Conservation (phyloP, 1,140 invertebrate genomes). For the Hirudo medicinalis region DNA sequence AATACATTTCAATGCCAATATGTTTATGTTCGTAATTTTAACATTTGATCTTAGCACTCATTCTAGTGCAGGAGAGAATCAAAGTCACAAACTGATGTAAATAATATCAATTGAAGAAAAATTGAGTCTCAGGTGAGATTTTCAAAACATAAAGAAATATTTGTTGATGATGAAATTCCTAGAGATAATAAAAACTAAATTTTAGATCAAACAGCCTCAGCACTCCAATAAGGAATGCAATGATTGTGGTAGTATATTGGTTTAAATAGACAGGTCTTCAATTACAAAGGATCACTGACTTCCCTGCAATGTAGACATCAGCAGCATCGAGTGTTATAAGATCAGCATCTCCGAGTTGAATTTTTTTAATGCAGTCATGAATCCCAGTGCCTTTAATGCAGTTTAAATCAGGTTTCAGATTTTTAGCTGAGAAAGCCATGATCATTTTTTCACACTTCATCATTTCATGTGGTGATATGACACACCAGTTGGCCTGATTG, state of each 20-base stretch:
- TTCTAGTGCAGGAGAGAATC: neutral
- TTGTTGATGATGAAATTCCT: too few relatives aligned
- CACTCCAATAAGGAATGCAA: too few relatives aligned
- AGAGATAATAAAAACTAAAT: too few relatives aligned
- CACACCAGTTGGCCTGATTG: constrained; percentile 48
- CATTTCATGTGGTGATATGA: constrained; percentile 75
- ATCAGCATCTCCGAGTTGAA: constrained; percentile 53
- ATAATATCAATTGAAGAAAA: neutral
- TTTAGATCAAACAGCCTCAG: too few relatives aligned
- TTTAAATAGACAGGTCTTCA: too few relatives aligned
- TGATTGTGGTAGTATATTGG: too few relatives aligned
- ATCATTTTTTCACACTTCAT: constrained; percentile 87
- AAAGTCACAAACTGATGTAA: neutral
- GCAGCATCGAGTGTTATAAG: constrained; percentile 39
- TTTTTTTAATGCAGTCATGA: constrained; percentile 71
- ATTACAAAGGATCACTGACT: constrained; percentile 26
- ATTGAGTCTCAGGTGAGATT: too few relatives aligned
- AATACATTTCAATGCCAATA: neutral
- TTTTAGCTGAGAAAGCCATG: constrained; percentile 66
- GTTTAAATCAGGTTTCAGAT: constrained; percentile 72
- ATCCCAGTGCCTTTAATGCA: constrained; percentile 73
- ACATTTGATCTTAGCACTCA: neutral
- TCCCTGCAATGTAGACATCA: constrained; percentile 39
- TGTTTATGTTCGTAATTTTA: neutral
- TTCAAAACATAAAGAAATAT: too few relatives aligned